These are phyloP conservation scores for Drosophila truncata DNA, from an alignment of 1,140 invertebrate species.

Conservation along the genomic window DNA sequence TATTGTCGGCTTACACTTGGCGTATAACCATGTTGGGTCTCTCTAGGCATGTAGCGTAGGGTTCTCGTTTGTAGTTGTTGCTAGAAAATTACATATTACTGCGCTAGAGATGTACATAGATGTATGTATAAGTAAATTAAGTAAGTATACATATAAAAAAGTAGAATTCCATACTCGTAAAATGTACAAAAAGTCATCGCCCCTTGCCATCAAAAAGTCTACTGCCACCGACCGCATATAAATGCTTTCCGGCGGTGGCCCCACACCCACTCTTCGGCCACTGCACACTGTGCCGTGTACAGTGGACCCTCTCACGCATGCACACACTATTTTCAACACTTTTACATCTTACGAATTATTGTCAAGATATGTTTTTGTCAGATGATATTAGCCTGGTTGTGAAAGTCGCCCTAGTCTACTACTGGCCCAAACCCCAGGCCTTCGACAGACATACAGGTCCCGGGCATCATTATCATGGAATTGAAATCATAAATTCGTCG, in stretches of 20 bases:
- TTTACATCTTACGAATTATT: slow-evolving; percentile 80
- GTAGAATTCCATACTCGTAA: slow-evolving; percentile 69
- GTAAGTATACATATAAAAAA: slow-evolving; percentile 73
- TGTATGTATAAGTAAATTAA: slow-evolving; percentile 67
- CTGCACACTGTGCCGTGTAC: slow-evolving; percentile 20
- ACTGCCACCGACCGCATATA: slow-evolving; percentile 15
- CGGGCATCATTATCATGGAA: neutral
- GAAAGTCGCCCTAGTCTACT: slow-evolving; percentile 17
- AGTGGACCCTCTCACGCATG: slow-evolving; percentile 44
- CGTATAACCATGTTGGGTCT: slow-evolving; percentile 40
- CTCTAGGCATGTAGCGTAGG: slow-evolving; percentile 29
- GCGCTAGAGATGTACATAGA: slow-evolving; percentile 62
- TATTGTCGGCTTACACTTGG: slow-evolving; percentile 71
- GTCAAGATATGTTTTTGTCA: slow-evolving; percentile 84
- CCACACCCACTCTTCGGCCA: slow-evolving; percentile 14
- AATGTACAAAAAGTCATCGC: slow-evolving; percentile 66
- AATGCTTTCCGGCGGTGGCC: slow-evolving; percentile 2
- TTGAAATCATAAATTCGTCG: slow-evolving; percentile 71
- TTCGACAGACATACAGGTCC: slow-evolving; percentile 17
- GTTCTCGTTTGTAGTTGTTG: slow-evolving; percentile 50
- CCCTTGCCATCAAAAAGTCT: slow-evolving; percentile 23
- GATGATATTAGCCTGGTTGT: slow-evolving; percentile 84
- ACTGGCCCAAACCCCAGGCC: slow-evolving; percentile 19
- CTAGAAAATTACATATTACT: slow-evolving; percentile 76
- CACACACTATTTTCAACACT: slow-evolving; percentile 69